Evolutionary conservation across 2,797 vertebrate species (phyloP).

Genomic region (Tinamus major): DNA sequence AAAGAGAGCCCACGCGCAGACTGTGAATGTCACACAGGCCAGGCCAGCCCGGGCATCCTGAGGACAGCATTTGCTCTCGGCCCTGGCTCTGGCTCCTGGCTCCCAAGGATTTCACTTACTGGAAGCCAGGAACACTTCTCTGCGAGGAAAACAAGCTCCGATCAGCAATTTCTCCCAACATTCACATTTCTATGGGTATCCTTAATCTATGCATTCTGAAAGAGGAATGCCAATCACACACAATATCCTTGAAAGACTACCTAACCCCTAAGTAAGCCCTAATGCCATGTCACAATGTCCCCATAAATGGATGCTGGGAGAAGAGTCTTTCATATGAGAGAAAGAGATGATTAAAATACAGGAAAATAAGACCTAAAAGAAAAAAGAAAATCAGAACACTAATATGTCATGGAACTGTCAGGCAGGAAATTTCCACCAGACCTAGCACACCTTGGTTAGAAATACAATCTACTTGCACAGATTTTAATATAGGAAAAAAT

Average conservation of each 20-base stretch:
- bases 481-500: conserved; percentile 4
- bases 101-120: not conserved
- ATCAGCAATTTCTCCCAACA: not conserved
- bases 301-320: not conserved
- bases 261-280: not conserved
- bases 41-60: not conserved
- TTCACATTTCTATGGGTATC: not conserved
- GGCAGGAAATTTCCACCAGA: not conserved
- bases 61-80: conserved; percentile 20
- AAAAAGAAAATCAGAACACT: not conserved
- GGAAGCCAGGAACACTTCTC: not conserved
- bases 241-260: not conserved
- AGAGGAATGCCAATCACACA: fast-evolving
- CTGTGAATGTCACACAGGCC: conserved; percentile 16
- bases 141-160: not conserved
- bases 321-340: conserved; percentile 24
- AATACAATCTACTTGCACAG: not conserved
- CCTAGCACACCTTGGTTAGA: not conserved
- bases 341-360: not conserved
- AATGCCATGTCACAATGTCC: not conserved
- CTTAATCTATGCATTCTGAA: not conserved
- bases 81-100: not conserved
- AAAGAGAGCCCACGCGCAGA: conserved; percentile 52
- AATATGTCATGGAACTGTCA: not conserved
- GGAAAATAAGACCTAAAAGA: not conserved